Evolutionary conservation across 2,113 vertebrate genomes (phyloP).

Genomic region (Cololabis saira): DNA sequence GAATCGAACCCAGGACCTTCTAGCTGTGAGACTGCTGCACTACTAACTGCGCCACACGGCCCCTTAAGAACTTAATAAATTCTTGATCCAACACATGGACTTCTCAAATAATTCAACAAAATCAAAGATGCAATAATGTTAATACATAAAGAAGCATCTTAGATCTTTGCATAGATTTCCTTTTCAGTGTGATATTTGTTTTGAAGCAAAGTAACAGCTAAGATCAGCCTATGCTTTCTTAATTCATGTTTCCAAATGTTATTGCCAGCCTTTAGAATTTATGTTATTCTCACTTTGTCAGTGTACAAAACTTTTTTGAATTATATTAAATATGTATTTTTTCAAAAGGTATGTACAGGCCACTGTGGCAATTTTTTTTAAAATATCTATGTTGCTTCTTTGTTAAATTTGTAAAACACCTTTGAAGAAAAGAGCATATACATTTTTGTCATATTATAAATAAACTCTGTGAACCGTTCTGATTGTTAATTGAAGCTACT

Average conservation of each 20-base stretch:
- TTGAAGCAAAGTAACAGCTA: conserved; percentile 11
- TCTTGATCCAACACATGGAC: neutral
- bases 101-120: too few relatives aligned
- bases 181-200: conserved; percentile 23
- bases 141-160: neutral
- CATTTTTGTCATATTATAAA: too few relatives aligned
- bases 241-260: conserved; percentile 19
- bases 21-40: too few relatives aligned
- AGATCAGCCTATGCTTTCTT: conserved; percentile 23
- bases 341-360: neutral
- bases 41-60: too few relatives aligned
- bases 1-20: too few relatives aligned
- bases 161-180: neutral
- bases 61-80: neutral
- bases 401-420: too few relatives aligned
- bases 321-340: conserved; percentile 36
- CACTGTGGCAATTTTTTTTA: too few relatives aligned
- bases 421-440: too few relatives aligned
- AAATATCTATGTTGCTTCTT: too few relatives aligned
- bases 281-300: conserved; percentile 6
- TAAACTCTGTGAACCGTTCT: too few relatives aligned
- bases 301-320: conserved; percentile 30
- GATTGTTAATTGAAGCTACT: too few relatives aligned
- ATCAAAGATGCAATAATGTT: too few relatives aligned
- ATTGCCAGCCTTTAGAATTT: conserved; percentile 11